A percentile compares a stretch with the other conserved stretches of the same genome.
Evolutionary conservation across 2,888 invertebrate species (phyloP).

Genomic region (Plagiodera versicolora): DNA sequence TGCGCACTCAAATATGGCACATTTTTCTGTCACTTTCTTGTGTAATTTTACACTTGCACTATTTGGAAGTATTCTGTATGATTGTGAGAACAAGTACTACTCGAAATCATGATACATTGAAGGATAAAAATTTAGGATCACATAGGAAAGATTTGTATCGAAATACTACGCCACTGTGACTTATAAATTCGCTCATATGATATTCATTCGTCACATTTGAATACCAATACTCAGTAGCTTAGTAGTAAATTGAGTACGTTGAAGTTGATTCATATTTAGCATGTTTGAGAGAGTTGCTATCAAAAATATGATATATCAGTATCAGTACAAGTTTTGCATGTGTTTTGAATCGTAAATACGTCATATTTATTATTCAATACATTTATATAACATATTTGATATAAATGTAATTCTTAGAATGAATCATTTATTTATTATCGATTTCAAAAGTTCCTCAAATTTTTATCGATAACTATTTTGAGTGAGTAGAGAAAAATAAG

Average conservation of each 20-base stretch:
- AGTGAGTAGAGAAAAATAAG: too few species aligned
- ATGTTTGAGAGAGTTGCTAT: slow-evolving; percentile 17
- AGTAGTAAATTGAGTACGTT: slow-evolving; percentile 17
- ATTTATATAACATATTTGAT: too few species aligned
- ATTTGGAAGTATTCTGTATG: slow-evolving; percentile 52
- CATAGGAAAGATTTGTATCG: neutral
- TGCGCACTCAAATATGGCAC: slow-evolving; percentile 56
- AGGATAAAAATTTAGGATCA: neutral
- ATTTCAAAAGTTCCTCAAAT: too few species aligned
- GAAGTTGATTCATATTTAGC: slow-evolving; percentile 19
- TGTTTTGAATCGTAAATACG: neutral
- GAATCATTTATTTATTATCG: too few species aligned
- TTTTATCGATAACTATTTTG: too few species aligned
- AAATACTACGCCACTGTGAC: neutral
- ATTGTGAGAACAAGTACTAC: slow-evolving; percentile 37
- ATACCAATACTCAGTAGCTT: slow-evolving; percentile 62
- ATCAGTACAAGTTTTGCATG: neutral
- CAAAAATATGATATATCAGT: slow-evolving; percentile 7
- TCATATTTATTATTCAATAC: neutral
- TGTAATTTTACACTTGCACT: slow-evolving; percentile 54
- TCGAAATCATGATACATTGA: slow-evolving; percentile 12
- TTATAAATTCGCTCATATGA: slow-evolving; percentile 3
- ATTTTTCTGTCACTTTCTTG: slow-evolving; percentile 51
- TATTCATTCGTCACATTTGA: slow-evolving; percentile 61
- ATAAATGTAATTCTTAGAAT: too few species aligned